A percentile compares a stretch with the other conserved stretches of the same genome.
Conservation (phyloP, 2,113 vertebrate species). For the Microtus richardsoni region DNA sequence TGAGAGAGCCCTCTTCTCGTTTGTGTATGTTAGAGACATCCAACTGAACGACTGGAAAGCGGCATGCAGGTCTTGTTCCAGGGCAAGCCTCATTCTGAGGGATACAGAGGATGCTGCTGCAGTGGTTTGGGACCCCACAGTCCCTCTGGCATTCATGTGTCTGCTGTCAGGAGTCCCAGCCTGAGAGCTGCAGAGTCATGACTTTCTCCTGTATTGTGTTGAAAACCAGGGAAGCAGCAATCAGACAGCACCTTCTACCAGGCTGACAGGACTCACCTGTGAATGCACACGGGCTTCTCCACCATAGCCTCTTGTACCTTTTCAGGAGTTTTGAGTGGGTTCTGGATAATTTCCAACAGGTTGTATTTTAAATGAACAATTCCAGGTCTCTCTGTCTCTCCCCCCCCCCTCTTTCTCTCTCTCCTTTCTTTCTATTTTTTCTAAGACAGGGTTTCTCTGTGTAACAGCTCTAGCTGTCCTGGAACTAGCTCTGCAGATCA, state of each 20-base stretch:
- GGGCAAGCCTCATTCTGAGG: background rate
- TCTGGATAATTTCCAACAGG: background rate
- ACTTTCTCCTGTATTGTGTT: too few relatives aligned
- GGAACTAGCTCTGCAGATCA: background rate
- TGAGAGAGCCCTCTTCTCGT: background rate
- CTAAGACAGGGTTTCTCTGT: background rate
- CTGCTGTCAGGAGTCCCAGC: background rate
- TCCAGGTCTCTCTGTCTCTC: too few relatives aligned
- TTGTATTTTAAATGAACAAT: background rate
- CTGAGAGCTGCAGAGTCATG: background rate
- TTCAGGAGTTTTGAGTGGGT: background rate
- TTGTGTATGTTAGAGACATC: background rate
- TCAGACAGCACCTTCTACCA: background rate
- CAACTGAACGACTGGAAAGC: background rate
- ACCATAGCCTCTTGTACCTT: background rate
- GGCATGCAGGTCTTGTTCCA: background rate
- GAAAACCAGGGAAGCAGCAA: background rate
- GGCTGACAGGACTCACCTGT: background rate
- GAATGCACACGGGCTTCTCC: background rate
- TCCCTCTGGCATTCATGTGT: background rate
- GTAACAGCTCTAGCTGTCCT: background rate
- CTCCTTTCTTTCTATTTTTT: background rate
- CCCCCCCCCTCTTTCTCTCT: too few relatives aligned
- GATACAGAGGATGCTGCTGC: background rate
- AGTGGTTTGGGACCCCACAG: background rate